Conservation (phyloP, 2,797 vertebrate genomes). For the Enteromius anoplus region DNA sequence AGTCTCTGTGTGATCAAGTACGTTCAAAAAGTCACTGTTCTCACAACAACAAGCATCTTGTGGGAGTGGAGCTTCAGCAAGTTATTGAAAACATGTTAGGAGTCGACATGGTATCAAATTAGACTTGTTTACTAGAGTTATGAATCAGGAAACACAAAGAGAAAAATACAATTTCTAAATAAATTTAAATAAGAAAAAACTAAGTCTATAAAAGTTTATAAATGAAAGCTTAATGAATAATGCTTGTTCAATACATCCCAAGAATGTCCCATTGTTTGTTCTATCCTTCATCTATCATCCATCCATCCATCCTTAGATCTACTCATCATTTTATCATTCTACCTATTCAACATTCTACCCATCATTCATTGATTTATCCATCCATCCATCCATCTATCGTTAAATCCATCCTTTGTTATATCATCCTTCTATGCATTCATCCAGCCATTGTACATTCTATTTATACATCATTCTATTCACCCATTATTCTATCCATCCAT, state of each 20-base stretch:
- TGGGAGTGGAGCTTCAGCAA: neutral
- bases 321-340: neutral
- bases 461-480: neutral
- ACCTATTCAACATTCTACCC: no score
- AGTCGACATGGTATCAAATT: neutral
- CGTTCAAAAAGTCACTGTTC: conserved; percentile 7
- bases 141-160: no score
- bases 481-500: neutral
- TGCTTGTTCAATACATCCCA: neutral
- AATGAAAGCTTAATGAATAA: neutral
- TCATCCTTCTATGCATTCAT: neutral
- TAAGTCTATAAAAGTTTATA: neutral
- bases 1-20: neutral
- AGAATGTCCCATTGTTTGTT: no score
- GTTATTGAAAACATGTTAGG: neutral
- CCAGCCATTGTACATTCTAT: neutral
- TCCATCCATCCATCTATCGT: no score
- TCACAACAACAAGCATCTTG: neutral
- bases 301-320: neutral
- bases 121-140: no score
- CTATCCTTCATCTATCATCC: neutral
- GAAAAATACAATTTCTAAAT: no score
- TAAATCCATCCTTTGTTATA: neutral
- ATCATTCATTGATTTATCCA: neutral
- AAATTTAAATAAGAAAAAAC: neutral